phyloP scores from a whole-genome alignment of 2,797 vertebrate genomes.

The Bryconaethiops microstoma region DNA sequence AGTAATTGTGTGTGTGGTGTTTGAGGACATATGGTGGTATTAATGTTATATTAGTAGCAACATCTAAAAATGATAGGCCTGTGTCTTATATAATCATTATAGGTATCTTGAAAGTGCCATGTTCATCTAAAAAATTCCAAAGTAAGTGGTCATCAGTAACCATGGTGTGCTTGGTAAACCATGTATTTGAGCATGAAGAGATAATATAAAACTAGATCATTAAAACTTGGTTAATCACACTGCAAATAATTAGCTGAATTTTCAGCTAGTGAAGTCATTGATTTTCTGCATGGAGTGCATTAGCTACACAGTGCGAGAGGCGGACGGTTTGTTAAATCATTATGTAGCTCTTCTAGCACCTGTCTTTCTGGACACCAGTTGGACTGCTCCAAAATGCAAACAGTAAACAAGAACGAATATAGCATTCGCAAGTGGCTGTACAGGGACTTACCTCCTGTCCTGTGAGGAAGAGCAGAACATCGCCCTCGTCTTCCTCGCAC shows the following conservation, averaged over 20 bases:
- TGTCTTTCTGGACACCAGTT: not conserved
- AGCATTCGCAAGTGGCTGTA: not conserved
- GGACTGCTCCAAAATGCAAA: not conserved
- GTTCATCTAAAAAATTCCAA: no score
- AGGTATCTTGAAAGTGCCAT: no score
- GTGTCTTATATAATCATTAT: no score
- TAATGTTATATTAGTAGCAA: no score
- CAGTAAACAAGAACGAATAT: not conserved
- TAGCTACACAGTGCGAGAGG: not conserved
- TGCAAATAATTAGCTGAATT: constrained; percentile 18
- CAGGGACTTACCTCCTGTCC: constrained; percentile 88
- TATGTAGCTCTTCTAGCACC: constrained; percentile 2
- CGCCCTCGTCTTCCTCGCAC: constrained; percentile 95
- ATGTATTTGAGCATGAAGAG: not conserved
- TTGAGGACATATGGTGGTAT: no score
- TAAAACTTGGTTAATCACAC: not conserved
- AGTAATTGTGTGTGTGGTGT: not conserved
- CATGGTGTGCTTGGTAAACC: no score
- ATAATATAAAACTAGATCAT: not conserved
- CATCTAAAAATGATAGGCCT: no score
- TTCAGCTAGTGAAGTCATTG: constrained; percentile 12
- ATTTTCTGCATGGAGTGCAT: not conserved
- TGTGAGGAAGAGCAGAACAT: constrained; percentile 92
- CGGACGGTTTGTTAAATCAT: constrained; percentile 9
- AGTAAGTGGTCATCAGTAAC: no score